phyloP scores from a whole-genome alignment of 2,888 invertebrate genomes.

The Dryobotodes eremita region DNA sequence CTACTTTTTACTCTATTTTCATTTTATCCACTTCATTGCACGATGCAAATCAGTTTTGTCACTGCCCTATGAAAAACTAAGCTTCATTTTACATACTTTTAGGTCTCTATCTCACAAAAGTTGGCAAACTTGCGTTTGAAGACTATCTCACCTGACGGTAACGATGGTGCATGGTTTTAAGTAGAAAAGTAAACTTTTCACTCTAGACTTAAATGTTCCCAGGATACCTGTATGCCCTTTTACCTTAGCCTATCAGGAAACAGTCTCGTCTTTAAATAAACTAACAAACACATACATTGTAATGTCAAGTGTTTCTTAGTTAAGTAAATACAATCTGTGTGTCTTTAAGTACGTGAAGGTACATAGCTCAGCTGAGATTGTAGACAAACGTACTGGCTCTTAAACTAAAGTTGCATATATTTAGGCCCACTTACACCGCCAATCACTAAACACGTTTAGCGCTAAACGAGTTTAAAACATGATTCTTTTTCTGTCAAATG shows the following conservation, averaged over 20 bases:
- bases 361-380: constrained; percentile 54
- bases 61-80: background rate
- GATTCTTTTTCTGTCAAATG: no score
- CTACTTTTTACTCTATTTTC: background rate
- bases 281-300: background rate
- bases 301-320: constrained; percentile 32
- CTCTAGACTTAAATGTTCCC: background rate
- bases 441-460: no score
- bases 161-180: background rate
- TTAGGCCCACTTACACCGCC: background rate
- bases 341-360: constrained; percentile 41
- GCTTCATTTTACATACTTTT: background rate
- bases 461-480: no score
- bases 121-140: background rate
- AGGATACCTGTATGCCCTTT: background rate
- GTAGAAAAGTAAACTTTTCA: background rate
- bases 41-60: background rate
- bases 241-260: background rate
- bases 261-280: background rate
- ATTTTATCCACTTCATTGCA: background rate
- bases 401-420: constrained; percentile 58
- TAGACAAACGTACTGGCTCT: constrained; percentile 56
- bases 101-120: no score
- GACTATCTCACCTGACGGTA: no score
- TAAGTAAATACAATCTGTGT: constrained; percentile 34